These are phyloP conservation scores for Drosophila takahashii DNA, from an alignment of 1,140 invertebrate species.

Conservation along the genomic window DNA sequence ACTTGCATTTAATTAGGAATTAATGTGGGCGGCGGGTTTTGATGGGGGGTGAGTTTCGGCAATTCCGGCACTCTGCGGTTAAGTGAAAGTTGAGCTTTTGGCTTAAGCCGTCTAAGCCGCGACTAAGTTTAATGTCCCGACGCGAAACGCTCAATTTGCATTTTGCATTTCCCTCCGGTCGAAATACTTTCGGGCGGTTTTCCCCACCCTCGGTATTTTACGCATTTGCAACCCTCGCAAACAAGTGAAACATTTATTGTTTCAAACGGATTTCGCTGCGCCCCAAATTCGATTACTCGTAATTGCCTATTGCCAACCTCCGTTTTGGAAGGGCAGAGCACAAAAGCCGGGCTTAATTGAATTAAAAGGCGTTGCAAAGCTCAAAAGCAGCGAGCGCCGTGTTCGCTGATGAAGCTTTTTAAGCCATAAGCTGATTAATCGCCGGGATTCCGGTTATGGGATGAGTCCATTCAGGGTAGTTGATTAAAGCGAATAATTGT, in stretches of 20 bases:
- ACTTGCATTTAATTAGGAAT: slow-evolving; percentile 80
- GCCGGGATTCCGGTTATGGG: slow-evolving; percentile 7
- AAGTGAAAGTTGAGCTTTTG: slow-evolving; percentile 72
- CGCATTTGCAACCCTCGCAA: slow-evolving; percentile 16
- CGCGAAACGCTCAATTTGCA: slow-evolving; percentile 61
- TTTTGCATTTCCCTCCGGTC: slow-evolving; percentile 53
- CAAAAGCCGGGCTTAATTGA: slow-evolving; percentile 73
- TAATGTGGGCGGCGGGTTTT: slow-evolving; percentile 41
- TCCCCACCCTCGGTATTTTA: neutral
- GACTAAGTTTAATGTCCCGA: slow-evolving; percentile 67
- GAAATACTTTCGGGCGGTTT: neutral
- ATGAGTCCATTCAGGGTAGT: slow-evolving; percentile 3
- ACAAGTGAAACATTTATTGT: slow-evolving; percentile 68
- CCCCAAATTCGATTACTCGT: slow-evolving; percentile 75
- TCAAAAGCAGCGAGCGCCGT: slow-evolving; percentile 45
- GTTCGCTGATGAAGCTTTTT: slow-evolving; percentile 61
- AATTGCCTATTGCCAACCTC: slow-evolving; percentile 69
- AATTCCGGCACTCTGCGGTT: slow-evolving; percentile 58
- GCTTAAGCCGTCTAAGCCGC: slow-evolving; percentile 68
- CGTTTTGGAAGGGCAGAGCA: slow-evolving; percentile 20
- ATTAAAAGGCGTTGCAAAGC: slow-evolving; percentile 72
- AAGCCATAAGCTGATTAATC: slow-evolving; percentile 69
- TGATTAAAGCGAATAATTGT: slow-evolving; percentile 20
- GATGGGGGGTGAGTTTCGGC: slow-evolving; percentile 22
- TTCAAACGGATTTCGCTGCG: slow-evolving; percentile 64